These are phyloP conservation scores for Champsocephalus gunnari DNA, from an alignment of 2,797 vertebrate species.

Conservation along the genomic window DNA sequence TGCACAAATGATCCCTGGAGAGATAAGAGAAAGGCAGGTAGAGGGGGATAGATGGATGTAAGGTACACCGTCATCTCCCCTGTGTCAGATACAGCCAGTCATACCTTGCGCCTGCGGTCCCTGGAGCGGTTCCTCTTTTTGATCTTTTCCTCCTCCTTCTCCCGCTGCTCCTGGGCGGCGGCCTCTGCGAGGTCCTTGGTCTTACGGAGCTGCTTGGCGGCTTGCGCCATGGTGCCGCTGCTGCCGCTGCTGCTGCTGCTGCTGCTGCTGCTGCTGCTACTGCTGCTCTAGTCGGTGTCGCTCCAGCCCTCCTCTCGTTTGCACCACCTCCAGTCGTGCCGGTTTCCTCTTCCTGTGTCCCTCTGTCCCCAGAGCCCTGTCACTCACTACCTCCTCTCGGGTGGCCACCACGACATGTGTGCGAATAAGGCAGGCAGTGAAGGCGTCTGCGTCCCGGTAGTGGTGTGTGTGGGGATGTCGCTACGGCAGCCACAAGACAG, in stretches of 20 bases:
- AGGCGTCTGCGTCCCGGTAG: constrained; percentile 39
- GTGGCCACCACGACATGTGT: constrained; percentile 74
- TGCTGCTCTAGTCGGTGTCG: constrained; percentile 64
- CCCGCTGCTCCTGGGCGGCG: constrained; percentile 94
- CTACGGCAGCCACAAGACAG: constrained; percentile 67
- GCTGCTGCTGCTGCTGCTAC: constrained; percentile 66
- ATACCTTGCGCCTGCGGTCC: constrained; percentile 97
- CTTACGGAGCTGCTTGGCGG: constrained; percentile 98
- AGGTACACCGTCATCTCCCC: constrained; percentile 43
- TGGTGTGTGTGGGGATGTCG: constrained; percentile 42
- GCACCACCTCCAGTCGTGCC: constrained; percentile 62
- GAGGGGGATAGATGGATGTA: constrained; percentile 31
- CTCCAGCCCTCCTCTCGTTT: constrained; percentile 68
- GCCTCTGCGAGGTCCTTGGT: constrained; percentile 97
- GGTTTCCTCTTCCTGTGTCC: constrained; percentile 58
- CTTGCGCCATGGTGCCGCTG: constrained; percentile 93
- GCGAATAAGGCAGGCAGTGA: constrained; percentile 43
- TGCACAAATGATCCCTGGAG: constrained; percentile 42
- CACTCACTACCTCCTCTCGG: constrained; percentile 63
- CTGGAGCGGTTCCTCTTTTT: constrained; percentile 95
- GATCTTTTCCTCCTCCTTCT: constrained; percentile 95
- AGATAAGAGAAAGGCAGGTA: constrained; percentile 31
- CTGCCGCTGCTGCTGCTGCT: constrained; percentile 69
- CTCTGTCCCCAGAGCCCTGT: constrained; percentile 62
- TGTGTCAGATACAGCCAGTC: constrained; percentile 57